Conservation (phyloP, 2,797 vertebrate genomes). For the Anisognathus igniventris region DNA sequence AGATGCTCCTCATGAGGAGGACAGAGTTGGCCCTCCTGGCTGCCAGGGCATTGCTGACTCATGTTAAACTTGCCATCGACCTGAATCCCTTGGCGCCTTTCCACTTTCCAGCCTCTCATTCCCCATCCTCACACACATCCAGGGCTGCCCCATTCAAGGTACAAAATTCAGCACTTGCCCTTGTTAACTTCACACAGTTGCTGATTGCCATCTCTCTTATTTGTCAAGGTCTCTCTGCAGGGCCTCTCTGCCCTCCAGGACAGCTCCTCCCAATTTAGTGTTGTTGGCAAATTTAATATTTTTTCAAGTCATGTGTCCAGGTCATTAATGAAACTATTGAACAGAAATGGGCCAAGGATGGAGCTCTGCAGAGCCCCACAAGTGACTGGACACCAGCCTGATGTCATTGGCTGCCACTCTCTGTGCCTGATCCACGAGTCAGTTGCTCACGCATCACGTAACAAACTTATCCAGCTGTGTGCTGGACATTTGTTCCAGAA, state of each 20-base stretch:
- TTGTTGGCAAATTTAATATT: not conserved
- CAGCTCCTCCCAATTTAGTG: not conserved
- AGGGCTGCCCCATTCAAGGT: not conserved
- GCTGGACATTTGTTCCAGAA: not conserved
- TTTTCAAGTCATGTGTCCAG: not conserved
- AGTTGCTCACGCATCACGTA: not conserved
- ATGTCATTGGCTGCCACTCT: not conserved
- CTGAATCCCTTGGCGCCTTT: not conserved
- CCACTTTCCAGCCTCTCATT: not conserved
- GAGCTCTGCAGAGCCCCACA: not conserved
- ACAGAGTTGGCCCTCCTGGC: not conserved
- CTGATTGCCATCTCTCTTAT: not conserved
- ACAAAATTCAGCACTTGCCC: not conserved
- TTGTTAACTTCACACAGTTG: rapidly evolving
- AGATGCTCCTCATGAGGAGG: not conserved
- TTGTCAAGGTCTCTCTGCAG: not conserved
- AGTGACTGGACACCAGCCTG: rapidly evolving
- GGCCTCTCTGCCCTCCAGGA: not conserved
- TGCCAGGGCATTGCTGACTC: not conserved
- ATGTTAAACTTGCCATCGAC: rapidly evolving
- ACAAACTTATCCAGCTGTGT: not conserved
- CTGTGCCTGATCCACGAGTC: not conserved
- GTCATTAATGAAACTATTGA: not conserved
- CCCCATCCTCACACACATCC: not conserved
- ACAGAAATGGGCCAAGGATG: not conserved